Conservation (phyloP, 2,113 vertebrate species). For the Neotragus pygmaeus region DNA sequence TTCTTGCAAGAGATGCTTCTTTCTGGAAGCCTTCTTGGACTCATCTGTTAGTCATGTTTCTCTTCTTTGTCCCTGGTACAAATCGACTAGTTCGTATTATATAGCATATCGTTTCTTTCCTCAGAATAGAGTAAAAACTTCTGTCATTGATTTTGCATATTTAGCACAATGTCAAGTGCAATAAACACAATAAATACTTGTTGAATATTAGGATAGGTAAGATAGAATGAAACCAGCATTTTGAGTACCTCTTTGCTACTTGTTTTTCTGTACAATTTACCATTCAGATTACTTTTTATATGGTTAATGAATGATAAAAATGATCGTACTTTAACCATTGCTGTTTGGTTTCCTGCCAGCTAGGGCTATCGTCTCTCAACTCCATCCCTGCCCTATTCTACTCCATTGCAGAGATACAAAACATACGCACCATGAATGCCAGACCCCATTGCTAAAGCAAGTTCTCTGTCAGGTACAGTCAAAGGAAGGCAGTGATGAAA, state of each 20-base stretch:
- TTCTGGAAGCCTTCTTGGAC: background rate
- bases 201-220: background rate
- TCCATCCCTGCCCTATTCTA: background rate
- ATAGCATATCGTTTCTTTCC: background rate
- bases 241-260: background rate
- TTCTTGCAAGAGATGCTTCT: background rate
- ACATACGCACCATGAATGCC: background rate
- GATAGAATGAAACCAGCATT: background rate
- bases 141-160: background rate
- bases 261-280: background rate
- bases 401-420: background rate
- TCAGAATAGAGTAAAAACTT: background rate
- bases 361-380: background rate
- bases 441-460: background rate
- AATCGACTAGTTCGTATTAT: background rate
- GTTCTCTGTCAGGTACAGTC: background rate
- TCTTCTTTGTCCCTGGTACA: background rate
- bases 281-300: background rate
- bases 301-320: background rate
- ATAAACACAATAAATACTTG: background rate
- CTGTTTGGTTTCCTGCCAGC: background rate
- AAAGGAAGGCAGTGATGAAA: background rate
- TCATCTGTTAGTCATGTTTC: background rate
- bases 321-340: background rate
- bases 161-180: background rate